These are phyloP conservation scores for Drosophila histrio DNA, from an alignment of 2,888 invertebrate species.

Conservation along the genomic window DNA sequence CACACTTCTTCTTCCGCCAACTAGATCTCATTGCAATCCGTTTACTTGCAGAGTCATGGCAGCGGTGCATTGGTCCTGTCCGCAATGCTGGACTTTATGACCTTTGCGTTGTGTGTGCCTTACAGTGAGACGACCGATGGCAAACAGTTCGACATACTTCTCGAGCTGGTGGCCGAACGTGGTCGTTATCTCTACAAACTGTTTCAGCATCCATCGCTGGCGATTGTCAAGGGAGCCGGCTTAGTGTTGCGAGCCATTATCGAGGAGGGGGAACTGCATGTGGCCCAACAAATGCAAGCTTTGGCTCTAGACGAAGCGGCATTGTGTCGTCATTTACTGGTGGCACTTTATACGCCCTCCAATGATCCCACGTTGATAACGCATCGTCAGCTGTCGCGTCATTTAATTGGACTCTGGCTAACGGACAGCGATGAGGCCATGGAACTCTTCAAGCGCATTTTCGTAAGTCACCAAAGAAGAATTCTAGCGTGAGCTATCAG, in stretches of 20 bases:
- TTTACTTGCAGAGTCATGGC: conserved; percentile 89
- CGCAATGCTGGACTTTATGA: conserved; percentile 98
- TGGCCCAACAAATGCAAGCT: conserved; percentile 97
- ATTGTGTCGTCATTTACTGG: conserved; percentile 94
- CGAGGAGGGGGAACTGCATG: conserved; percentile 97
- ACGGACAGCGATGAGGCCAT: conserved; percentile 96
- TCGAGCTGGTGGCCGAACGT: conserved; percentile 96
- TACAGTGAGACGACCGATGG: conserved; percentile 99
- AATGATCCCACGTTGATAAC: conserved; percentile 93
- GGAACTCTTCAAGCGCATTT: conserved; percentile 92
- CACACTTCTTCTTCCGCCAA: too few relatives aligned
- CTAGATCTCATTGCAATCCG: not conserved
- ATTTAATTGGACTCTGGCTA: conserved; percentile 97
- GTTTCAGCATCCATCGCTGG: conserved; percentile 95
- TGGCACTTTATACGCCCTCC: conserved; percentile 93
- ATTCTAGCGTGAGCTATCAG: too few relatives aligned
- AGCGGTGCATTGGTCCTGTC: conserved; percentile 98
- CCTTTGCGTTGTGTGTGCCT: conserved; percentile 98
- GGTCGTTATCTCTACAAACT: conserved; percentile 96
- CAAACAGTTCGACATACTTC: conserved; percentile 95
- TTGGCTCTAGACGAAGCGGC: conserved; percentile 98
- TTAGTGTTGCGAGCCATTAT: conserved; percentile 98
- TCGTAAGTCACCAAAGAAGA: conserved; percentile 87
- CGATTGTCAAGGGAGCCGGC: conserved; percentile 99
- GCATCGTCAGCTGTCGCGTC: conserved; percentile 95